Evolutionary conservation across 2,797 vertebrate species (phyloP).

Genomic region (Hippocampus kuda): DNA sequence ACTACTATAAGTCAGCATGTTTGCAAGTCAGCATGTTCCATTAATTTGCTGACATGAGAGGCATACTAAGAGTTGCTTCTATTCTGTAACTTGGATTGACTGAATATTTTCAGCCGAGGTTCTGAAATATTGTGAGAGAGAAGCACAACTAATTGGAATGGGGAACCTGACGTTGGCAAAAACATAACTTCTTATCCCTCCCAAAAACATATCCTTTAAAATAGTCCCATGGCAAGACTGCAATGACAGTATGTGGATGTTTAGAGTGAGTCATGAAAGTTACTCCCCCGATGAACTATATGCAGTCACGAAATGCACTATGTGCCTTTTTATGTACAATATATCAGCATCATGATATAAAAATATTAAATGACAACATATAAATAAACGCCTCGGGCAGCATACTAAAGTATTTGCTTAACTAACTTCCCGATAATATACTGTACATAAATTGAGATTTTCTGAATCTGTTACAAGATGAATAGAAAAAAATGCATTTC

Average conservation of each 20-base stretch:
- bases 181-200: conserved; percentile 20
- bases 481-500: no score
- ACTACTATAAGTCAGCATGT: conserved; percentile 1
- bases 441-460: no score
- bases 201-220: conserved; percentile 28
- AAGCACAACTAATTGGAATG: conserved; percentile 49
- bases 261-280: conserved; percentile 18
- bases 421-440: no score
- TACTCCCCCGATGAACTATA: no score
- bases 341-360: no score
- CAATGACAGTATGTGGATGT: conserved; percentile 35
- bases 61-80: conserved; percentile 13
- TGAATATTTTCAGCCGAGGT: conserved; percentile 36
- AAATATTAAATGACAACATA: no score
- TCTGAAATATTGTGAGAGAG: conserved; percentile 42
- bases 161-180: conserved; percentile 15
- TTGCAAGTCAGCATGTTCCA: conserved; percentile 36
- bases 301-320: no score
- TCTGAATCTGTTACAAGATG: no score
- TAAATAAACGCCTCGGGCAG: no score
- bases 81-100: conserved; percentile 22
- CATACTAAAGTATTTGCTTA: no score
- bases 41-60: conserved; percentile 37
- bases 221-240: conserved; percentile 37
- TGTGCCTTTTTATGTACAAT: no score